Conservation (phyloP, 1,140 invertebrate genomes). For the Myzus persicae region DNA sequence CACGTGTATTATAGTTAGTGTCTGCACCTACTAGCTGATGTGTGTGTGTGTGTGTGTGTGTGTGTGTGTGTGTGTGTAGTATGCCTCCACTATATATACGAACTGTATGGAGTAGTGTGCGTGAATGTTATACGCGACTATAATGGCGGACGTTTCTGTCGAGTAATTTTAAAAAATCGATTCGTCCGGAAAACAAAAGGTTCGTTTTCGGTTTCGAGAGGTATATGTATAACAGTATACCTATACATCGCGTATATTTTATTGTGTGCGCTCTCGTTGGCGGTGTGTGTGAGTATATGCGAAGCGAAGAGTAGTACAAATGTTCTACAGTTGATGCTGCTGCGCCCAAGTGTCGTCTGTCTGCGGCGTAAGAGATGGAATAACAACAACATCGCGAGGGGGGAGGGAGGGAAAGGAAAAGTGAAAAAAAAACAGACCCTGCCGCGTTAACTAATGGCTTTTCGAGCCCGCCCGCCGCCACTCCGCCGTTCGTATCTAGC, state of each 20-base stretch:
- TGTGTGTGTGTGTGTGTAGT: too few species aligned
- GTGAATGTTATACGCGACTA: background rate
- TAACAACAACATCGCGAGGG: background rate
- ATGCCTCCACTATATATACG: background rate
- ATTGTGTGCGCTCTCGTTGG: background rate
- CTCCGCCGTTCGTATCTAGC: background rate
- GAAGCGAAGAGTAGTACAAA: background rate
- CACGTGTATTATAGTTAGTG: background rate
- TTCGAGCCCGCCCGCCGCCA: background rate
- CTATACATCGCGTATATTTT: background rate
- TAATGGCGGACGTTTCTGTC: background rate
- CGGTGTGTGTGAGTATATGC: background rate
- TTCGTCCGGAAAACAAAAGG: constrained; percentile 19
- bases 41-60: background rate
- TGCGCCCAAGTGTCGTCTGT: background rate
- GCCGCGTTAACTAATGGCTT: constrained; percentile 30
- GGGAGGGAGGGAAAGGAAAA: background rate
- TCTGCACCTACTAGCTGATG: background rate
- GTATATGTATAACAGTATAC: background rate
- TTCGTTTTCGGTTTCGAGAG: background rate
- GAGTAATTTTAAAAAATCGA: constrained; percentile 34
- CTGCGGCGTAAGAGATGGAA: background rate
- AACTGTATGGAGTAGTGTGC: background rate
- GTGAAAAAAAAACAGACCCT: background rate
- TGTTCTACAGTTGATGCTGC: constrained; percentile 12